Evolutionary conservation across 1,140 invertebrate species (phyloP).

Genomic region (Octopus bimaculoides): DNA sequence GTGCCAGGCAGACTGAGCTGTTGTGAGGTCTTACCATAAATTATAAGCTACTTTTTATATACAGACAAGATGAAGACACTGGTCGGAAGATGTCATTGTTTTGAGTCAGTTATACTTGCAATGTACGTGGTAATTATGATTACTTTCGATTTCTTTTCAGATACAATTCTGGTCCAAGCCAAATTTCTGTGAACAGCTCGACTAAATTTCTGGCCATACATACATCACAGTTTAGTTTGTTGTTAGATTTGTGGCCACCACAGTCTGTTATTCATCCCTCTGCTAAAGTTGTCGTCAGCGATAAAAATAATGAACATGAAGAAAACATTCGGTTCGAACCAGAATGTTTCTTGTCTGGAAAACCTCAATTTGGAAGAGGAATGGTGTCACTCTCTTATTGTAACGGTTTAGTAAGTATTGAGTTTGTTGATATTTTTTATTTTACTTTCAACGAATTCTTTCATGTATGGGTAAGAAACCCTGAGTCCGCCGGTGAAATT

Average conservation of each 20-base stretch:
- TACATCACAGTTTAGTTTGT: too few species aligned
- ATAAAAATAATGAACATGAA: neutral
- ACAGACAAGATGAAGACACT: too few species aligned
- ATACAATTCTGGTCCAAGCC: too few species aligned
- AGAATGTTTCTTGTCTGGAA: neutral
- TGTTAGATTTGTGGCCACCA: neutral
- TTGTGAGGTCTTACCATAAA: too few species aligned
- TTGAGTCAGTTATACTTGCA: too few species aligned
- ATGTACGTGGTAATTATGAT: too few species aligned
- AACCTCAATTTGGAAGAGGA: neutral
- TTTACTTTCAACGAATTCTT: neutral
- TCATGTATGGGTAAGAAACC: neutral
- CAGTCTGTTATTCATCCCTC: neutral
- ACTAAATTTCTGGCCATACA: too few species aligned
- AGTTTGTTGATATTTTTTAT: neutral
- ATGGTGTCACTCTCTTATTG: neutral
- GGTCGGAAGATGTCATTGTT: too few species aligned
- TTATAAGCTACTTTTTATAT: too few species aligned
- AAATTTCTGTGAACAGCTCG: too few species aligned
- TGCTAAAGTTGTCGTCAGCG: neutral
- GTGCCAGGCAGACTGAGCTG: too few species aligned
- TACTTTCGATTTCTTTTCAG: too few species aligned
- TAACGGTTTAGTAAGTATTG: neutral
- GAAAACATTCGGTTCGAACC: neutral
- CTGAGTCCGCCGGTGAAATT: neutral